These are phyloP conservation scores for Diprion similis DNA, from an alignment of 1,140 invertebrate genomes.

Conservation along the genomic window DNA sequence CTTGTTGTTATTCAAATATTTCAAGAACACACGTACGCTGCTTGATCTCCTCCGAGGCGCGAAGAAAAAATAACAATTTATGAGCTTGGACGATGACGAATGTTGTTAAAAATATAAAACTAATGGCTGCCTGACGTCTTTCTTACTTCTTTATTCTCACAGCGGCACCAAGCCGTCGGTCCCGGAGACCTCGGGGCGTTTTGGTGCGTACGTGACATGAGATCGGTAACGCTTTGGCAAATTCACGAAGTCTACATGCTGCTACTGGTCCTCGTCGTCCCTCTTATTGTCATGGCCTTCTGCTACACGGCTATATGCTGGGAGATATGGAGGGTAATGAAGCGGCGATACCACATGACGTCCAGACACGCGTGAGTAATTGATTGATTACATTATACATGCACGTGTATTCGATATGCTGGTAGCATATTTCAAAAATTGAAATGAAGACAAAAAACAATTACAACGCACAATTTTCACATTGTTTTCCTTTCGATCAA, in stretches of 20 bases:
- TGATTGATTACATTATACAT: background rate
- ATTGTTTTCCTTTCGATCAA: too few species aligned
- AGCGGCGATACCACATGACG: conserved; percentile 65
- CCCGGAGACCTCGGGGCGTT: conserved; percentile 55
- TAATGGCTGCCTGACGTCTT: background rate
- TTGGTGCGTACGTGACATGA: conserved; percentile 70
- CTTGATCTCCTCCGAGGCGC: too few species aligned
- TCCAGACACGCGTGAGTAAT: conserved; percentile 59
- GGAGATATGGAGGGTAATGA: conserved; percentile 71
- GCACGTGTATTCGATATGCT: too few species aligned
- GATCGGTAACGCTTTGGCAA: conserved; percentile 60
- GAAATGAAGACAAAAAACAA: too few species aligned
- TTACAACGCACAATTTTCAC: too few species aligned
- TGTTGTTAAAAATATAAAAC: background rate
- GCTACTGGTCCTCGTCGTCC: conserved; percentile 69
- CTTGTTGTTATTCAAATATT: conserved; percentile 8
- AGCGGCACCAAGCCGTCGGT: conserved; percentile 68
- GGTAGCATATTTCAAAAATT: too few species aligned
- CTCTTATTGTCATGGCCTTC: conserved; percentile 70
- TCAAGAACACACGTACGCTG: background rate
- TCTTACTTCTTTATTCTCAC: conserved; percentile 33
- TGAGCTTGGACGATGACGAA: background rate
- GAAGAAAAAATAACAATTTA: background rate
- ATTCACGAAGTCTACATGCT: conserved; percentile 75
- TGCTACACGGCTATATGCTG: conserved; percentile 73